phyloP scores from a whole-genome alignment of 2,888 invertebrate species.

The Oeneis ivallda region DNA sequence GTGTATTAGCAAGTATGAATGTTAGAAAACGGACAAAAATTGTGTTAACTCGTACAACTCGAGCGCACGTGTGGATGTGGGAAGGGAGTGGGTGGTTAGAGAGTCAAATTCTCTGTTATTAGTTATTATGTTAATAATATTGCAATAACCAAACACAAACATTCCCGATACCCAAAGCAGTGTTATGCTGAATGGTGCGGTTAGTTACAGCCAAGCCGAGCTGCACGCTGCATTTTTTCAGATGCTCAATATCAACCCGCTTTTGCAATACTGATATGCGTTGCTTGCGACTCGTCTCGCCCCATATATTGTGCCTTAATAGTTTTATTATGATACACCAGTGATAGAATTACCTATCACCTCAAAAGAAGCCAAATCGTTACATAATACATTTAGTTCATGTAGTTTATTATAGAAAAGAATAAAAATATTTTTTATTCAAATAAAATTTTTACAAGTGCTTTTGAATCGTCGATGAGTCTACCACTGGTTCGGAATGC shows the following conservation, averaged over 20 bases:
- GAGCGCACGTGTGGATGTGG: neutral
- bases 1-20: no score
- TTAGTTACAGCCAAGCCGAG: neutral
- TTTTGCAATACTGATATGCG: neutral
- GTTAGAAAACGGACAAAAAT: no score
- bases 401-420: no score
- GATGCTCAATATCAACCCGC: neutral
- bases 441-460: no score
- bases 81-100: neutral
- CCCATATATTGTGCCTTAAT: neutral
- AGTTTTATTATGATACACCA: neutral
- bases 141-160: neutral
- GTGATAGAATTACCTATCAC: neutral
- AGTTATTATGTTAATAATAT: neutral
- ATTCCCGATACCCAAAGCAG: slow-evolving; percentile 1
- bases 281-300: neutral
- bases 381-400: no score
- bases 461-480: no score
- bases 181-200: neutral
- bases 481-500: no score
- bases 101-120: slow-evolving; percentile 18
- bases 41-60: no score
- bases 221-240: neutral
- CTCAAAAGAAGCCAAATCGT: slow-evolving; percentile 1
- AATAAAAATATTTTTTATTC: no score